Base-by-base conservation (phyloP, 1,140 invertebrate genomes). In the Leptinotarsa defecta region DNA sequence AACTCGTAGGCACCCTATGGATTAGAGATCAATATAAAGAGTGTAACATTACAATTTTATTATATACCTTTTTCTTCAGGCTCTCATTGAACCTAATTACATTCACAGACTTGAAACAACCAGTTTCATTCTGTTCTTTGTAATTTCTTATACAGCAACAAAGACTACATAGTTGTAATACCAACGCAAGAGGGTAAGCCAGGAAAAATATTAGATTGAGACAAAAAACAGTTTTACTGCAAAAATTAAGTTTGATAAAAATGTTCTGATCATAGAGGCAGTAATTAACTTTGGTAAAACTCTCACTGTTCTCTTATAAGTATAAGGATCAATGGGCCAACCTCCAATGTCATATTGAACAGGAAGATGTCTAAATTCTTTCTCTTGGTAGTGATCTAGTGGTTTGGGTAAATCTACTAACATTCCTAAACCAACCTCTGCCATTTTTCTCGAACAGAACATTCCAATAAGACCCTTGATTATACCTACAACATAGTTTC, bases 301-400 rank as follows among this genome's bases (percentile, higher is more conserved):
- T 73, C 79, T 79, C n/a, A 83, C 79, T 13, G 80, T 83, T 48
- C 83, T 86, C 79, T 86, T 77, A 34, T 83, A 82, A 2, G 88
- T 88, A 70, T 88, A 87, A 1, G 89, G 88, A 81, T 89, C 87
- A 24, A 89, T 80, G 17, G 88, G 87, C 86, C 86, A 88, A 13
- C 88, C 88, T 2, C 86, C 84, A 3, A 79, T 74, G 74, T 89
- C 88, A 75, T 88, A 89, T 13, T 85, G 78, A 3, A 89, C 87
- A 17, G 74, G 48, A 48, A 86, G 80, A 19, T 78, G 76, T 22
- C 73, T 77, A 20, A 89, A 78, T 20, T 81, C 79, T 17, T 68
- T 63, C 78, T 89, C 89, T 74, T 87, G 85, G 78, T 89, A 89
- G 13, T 78, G 78, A 27, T 76, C 70, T 49, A 89, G 77, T 43